phyloP scores from a whole-genome alignment of 2,797 vertebrate genomes.

The Vipera ursinii region DNA sequence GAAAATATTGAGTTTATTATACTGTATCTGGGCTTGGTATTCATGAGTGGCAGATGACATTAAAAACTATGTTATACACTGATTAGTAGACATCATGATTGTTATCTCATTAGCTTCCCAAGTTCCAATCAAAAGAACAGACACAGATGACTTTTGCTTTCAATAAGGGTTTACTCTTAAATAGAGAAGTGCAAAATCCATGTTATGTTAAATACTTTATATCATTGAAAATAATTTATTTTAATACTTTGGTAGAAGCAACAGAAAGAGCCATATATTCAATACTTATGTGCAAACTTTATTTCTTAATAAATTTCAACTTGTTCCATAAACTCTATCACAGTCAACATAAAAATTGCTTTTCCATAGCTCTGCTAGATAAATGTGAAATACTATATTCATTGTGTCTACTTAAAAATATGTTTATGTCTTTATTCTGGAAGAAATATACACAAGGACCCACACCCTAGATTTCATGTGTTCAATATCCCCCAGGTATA shows the following conservation, averaged over 20 bases:
- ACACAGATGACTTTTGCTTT: not conserved
- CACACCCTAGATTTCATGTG: not conserved
- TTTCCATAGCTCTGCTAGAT: not conserved
- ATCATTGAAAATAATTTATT: not conserved
- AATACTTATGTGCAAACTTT: not conserved
- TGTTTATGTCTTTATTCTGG: not conserved
- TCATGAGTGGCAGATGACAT: not conserved
- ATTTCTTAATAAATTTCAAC: not conserved
- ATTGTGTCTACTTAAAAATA: not conserved
- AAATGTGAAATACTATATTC: not conserved
- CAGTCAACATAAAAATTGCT: not conserved
- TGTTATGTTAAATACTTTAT: not conserved
- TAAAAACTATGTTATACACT: not conserved
- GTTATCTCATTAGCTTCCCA: not conserved
- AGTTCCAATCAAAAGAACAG: not conserved
- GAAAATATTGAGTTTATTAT: not conserved
- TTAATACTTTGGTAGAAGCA: not conserved
- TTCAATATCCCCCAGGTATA: not conserved
- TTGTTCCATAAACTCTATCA: not conserved
- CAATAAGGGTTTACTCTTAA: not conserved
- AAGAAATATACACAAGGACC: not conserved
- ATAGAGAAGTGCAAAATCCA: not conserved
- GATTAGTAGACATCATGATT: not conserved
- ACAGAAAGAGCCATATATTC: not conserved
- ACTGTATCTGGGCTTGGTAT: not conserved